phyloP scores from a whole-genome alignment of 2,888 invertebrate species.

The Notocelia uddmanniana region DNA sequence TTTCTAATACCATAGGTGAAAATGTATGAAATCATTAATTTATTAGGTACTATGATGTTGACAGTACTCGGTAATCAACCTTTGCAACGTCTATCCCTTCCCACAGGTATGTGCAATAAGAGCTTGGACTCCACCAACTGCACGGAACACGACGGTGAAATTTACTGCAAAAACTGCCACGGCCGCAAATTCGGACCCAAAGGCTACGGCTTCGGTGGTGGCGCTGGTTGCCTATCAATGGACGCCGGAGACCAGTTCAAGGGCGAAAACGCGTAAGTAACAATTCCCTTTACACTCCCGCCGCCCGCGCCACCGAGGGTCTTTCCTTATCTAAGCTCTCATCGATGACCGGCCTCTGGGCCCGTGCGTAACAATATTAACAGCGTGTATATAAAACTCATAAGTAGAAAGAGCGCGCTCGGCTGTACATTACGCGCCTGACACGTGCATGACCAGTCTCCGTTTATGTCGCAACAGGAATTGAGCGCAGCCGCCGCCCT shows the following conservation, averaged over 20 bases:
- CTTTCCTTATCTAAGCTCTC: constrained; percentile 86
- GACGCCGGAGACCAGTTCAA: constrained; percentile 96
- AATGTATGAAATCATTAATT: too few relatives aligned
- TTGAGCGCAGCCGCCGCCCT: constrained; percentile 80
- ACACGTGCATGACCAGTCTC: constrained; percentile 86
- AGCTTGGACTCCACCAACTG: constrained; percentile 99
- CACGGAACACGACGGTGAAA: constrained; percentile 97
- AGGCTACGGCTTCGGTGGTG: constrained; percentile 99
- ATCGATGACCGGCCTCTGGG: constrained; percentile 77
- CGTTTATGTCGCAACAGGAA: constrained; percentile 86
- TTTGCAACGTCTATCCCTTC: constrained; percentile 13
- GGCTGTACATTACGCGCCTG: constrained; percentile 85
- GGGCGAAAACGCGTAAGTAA: constrained; percentile 90
- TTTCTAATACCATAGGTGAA: too few relatives aligned
- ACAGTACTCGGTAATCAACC: neutral
- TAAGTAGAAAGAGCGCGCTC: constrained; percentile 82
- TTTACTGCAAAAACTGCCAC: constrained; percentile 99
- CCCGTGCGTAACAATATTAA: constrained; percentile 85
- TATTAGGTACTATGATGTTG: too few relatives aligned
- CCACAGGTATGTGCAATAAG: constrained; percentile 97
- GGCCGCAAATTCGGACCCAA: constrained; percentile 99
- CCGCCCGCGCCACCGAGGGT: constrained; percentile 85
- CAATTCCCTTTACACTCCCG: constrained; percentile 71
- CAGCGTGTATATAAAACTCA: constrained; percentile 84
- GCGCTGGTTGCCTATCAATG: constrained; percentile 98